Evolutionary conservation across 1,140 invertebrate species (phyloP), one percentile per base, ranked within the genome.

Genomic region (Caerostris extrusa): DNA sequence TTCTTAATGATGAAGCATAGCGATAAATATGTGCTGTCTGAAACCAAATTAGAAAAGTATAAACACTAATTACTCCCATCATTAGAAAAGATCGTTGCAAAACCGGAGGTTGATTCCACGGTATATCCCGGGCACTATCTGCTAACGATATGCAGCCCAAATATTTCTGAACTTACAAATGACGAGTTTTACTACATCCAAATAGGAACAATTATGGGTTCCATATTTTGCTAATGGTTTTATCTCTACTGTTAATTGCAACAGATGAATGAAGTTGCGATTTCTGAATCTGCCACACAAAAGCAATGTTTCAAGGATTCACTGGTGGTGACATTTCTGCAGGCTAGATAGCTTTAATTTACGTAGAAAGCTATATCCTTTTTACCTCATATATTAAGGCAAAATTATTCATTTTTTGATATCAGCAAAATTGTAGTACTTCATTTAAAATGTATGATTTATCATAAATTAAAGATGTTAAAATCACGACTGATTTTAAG

Each of bases 31-130:
- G 61, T 61, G 53, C 86, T 77, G 19, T 10, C 34, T 34, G n/a
- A n/a, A 50, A 8, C 50, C 56, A 53, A 56, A 57, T 58, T 85
- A 57, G n/a, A n/a, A n/a, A n/a, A n/a, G 64, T 64, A 88, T 88
- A 4, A 67, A 50, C 86, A 64, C 86, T 88, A 88, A 88, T 88
- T 88, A 88, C 86, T 88, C 8, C 7, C 58, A 88, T 88, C 86
- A 64, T 88, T 88, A 88, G 86, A 88, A 88, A 88, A 64, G 86
- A 19, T 50, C 19, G 60, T 2, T 53, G 19, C 7, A 64, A 57
- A 55, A 64, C 19, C 86, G 86, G 58, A 64, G 61, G 58, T 64
- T 88, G 19, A 56, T 17, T 83, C 53, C 4, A 14, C 34, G 14
- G 19, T 57, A 58, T 85, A 19, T 50, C 77, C 10, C 34, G 58